Conservation (phyloP, 2,113 vertebrate species). For the Meriones unguiculatus region DNA sequence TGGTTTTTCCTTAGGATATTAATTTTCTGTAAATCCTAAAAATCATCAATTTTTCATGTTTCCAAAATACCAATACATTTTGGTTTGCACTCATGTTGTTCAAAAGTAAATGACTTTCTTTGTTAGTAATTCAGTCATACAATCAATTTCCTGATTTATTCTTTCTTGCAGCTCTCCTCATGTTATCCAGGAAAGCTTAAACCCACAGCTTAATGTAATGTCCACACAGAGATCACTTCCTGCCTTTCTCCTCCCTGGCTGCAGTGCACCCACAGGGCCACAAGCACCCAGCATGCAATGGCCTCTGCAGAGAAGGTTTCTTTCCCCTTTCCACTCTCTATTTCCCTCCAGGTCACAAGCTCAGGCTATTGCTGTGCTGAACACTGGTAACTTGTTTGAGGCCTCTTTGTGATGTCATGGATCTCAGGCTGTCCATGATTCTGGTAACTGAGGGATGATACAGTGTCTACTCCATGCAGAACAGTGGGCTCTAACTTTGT, state of each 20-base stretch:
- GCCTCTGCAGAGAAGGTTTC: not conserved
- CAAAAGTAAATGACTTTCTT: not conserved
- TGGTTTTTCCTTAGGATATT: not conserved
- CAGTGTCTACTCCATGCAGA: not conserved
- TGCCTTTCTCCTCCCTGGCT: not conserved
- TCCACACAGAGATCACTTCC: too few species aligned
- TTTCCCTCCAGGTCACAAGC: not conserved
- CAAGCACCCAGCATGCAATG: not conserved
- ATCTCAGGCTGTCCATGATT: accelerated
- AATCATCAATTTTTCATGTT: not conserved
- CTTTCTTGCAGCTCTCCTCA: not conserved
- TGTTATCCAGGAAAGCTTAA: not conserved
- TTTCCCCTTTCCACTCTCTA: not conserved
- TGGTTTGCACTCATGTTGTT: not conserved
- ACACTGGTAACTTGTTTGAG: not conserved
- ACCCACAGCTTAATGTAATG: not conserved
- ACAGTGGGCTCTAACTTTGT: too few species aligned
- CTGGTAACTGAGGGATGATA: not conserved
- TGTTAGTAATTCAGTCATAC: not conserved
- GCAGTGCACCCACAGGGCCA: not conserved
- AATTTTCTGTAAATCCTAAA: not conserved
- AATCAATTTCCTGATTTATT: not conserved
- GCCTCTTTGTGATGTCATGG: not conserved
- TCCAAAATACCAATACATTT: not conserved
- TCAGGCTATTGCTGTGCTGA: not conserved